Conservation (phyloP, 2,113 vertebrate genomes). For the Grus americana region DNA sequence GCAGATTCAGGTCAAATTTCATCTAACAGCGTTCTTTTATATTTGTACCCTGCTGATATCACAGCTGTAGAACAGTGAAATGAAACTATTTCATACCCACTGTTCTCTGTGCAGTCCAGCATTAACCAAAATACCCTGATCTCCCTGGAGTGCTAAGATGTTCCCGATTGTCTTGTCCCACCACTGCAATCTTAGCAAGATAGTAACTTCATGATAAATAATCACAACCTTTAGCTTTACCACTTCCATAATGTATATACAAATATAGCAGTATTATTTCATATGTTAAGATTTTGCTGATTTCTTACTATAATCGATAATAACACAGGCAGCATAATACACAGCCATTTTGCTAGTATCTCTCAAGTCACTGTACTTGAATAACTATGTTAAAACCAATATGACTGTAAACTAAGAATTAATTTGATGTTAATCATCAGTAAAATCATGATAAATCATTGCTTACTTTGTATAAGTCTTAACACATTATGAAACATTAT, state of each 20-base stretch:
- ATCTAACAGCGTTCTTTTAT: neutral
- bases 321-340: neutral
- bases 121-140: neutral
- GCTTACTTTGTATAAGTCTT: neutral
- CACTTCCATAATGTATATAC: neutral
- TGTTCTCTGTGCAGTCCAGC: neutral
- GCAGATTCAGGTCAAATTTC: neutral
- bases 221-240: neutral
- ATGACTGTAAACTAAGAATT: neutral
- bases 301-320: neutral
- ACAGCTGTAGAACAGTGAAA: neutral
- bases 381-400: neutral
- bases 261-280: neutral
- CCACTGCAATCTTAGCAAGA: neutral
- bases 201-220: neutral
- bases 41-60: neutral
- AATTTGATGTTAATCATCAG: neutral
- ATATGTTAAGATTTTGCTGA: neutral
- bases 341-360: neutral
- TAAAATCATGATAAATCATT: neutral
- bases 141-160: neutral
- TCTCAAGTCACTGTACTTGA: neutral
- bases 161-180: neutral
- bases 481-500: neutral
- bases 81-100: neutral